Conservation (phyloP, 2,797 vertebrate genomes). For the Sebastes vulpes region DNA sequence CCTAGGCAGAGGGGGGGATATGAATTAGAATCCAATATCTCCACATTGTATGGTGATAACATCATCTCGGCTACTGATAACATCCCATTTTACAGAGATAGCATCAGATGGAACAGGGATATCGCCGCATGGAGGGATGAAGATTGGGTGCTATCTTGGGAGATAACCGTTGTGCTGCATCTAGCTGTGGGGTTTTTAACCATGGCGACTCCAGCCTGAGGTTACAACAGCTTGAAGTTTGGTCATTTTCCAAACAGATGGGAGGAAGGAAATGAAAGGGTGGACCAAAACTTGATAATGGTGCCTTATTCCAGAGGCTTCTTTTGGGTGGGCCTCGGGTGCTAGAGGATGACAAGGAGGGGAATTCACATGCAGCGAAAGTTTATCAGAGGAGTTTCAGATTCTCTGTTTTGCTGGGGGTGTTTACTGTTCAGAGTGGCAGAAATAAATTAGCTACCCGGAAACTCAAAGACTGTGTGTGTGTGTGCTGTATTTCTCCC, state of each 20-base stretch:
- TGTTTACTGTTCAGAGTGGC: slow-evolving; percentile 36
- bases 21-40: slow-evolving; percentile 78
- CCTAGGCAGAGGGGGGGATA: slow-evolving; percentile 13
- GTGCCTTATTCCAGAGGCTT: slow-evolving; percentile 4
- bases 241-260: slow-evolving; percentile 58
- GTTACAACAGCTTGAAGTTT: slow-evolving; percentile 44
- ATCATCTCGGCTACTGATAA: slow-evolving; percentile 74
- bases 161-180: slow-evolving; percentile 43
- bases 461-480: slow-evolving; percentile 10
- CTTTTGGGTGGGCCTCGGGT: slow-evolving; percentile 14
- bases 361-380: slow-evolving; percentile 34
- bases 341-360: slow-evolving; percentile 40
- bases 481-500: background rate
- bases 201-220: slow-evolving; percentile 15
- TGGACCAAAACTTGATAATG: slow-evolving; percentile 48
- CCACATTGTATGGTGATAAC: slow-evolving; percentile 64
- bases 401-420: slow-evolving; percentile 36
- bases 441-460: slow-evolving; percentile 51
- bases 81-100: slow-evolving; percentile 77
- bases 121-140: slow-evolving; percentile 50
- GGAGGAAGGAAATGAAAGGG: slow-evolving; percentile 45
- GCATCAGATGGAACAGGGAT: slow-evolving; percentile 71
- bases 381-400: slow-evolving; percentile 59
- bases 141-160: slow-evolving; percentile 56
- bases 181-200: slow-evolving; percentile 44